phyloP scores from a whole-genome alignment of 1,140 invertebrate genomes.

The Meteorus sp. region DNA sequence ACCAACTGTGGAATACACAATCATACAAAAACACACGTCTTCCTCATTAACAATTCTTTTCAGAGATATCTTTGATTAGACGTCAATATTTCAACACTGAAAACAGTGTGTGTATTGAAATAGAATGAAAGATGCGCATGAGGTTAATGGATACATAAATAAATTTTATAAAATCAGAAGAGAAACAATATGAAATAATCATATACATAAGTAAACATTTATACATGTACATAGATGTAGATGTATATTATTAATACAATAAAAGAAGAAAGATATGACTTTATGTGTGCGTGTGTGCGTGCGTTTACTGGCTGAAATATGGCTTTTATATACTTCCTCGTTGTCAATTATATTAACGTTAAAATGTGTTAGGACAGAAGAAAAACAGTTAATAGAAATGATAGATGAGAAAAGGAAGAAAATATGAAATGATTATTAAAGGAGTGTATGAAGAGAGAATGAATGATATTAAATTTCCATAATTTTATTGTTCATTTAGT shows the following conservation, averaged over 20 bases:
- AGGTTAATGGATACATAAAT: constrained; percentile 1
- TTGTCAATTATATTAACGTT: constrained; percentile 1
- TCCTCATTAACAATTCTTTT: neutral
- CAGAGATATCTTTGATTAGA: neutral
- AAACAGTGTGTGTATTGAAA: neutral
- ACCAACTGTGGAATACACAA: neutral
- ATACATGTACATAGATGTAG: neutral
- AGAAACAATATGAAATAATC: neutral
- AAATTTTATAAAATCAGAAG: too few relatives aligned
- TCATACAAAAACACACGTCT: constrained; percentile 1
- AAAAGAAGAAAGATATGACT: neutral
- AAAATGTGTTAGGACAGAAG: neutral
- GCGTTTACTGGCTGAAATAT: constrained; percentile 1
- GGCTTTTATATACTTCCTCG: neutral
- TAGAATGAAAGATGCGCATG: constrained; percentile 7
- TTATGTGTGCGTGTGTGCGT: neutral
- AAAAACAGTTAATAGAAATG: neutral
- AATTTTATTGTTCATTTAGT: constrained; percentile 9
- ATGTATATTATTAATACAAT: neutral
- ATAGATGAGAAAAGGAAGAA: neutral
- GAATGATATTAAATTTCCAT: constrained; percentile 11
- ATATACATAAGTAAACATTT: constrained; percentile 7
- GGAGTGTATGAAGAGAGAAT: neutral
- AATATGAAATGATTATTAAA: constrained; percentile 3
- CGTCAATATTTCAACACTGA: neutral